phyloP scores from a whole-genome alignment of 2,113 vertebrate species.

The Upupa epops region DNA sequence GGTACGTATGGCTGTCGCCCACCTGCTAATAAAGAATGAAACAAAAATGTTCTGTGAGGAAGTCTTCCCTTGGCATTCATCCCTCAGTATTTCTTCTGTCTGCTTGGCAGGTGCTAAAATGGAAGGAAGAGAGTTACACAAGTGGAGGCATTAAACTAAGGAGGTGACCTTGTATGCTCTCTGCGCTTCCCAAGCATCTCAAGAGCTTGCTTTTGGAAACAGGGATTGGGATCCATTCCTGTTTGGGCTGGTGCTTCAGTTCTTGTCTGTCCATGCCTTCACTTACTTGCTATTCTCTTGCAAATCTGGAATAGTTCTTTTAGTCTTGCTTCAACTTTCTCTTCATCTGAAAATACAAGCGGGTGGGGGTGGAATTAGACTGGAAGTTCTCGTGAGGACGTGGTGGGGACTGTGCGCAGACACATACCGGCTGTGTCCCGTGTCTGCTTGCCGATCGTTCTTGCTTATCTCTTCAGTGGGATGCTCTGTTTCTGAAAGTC shows the following conservation, averaged over 20 bases:
- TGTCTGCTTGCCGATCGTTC: background rate
- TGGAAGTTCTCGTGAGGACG: background rate
- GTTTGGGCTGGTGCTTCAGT: background rate
- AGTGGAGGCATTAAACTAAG: background rate
- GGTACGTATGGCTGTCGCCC: background rate
- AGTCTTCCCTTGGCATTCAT: background rate
- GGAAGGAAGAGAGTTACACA: background rate
- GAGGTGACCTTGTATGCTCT: background rate
- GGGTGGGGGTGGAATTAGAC: background rate
- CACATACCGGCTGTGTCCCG: background rate
- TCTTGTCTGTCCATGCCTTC: background rate
- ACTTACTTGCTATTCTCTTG: background rate
- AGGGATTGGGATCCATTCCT: background rate
- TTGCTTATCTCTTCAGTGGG: background rate
- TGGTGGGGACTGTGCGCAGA: background rate
- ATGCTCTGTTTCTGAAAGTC: background rate
- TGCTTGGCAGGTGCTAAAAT: background rate
- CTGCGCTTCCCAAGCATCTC: background rate
- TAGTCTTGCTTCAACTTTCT: background rate
- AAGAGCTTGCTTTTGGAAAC: background rate
- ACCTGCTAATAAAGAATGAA: background rate
- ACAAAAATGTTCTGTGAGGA: slow-evolving; percentile 6
- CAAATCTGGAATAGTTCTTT: background rate
- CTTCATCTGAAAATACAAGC: background rate
- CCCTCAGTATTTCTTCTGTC: background rate